Conservation (phyloP, 2,113 vertebrate genomes). For the Rafetus swinhoei region DNA sequence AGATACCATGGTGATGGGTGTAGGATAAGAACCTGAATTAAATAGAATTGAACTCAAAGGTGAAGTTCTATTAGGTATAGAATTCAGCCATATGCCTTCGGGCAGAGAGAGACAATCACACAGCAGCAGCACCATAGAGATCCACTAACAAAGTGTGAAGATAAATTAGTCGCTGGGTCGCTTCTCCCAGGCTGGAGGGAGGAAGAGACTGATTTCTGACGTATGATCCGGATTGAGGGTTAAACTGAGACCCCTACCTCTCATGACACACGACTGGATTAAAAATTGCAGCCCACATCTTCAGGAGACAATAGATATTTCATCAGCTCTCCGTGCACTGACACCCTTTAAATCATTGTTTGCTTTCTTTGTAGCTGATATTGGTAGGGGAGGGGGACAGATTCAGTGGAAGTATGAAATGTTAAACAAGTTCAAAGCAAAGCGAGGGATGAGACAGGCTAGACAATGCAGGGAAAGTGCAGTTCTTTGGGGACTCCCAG, state of each 20-base stretch:
- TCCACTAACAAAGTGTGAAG: background rate
- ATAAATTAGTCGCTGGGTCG: slow-evolving; percentile 46
- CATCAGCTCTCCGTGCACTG: background rate
- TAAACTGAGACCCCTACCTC: slow-evolving; percentile 57
- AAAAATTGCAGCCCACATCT: fast-evolving
- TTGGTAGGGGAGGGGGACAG: background rate
- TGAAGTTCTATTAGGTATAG: slow-evolving; percentile 13
- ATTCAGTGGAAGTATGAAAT: background rate
- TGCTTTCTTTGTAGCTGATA: background rate
- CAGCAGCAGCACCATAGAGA: background rate
- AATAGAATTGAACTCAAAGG: background rate
- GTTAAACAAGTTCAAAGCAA: slow-evolving; percentile 83
- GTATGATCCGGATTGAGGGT: slow-evolving; percentile 20
- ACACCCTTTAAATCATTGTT: background rate
- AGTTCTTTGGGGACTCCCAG: slow-evolving; percentile 72
- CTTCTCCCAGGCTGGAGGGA: slow-evolving; percentile 39
- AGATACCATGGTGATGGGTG: background rate
- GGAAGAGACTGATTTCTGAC: slow-evolving; percentile 38
- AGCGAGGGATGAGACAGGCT: slow-evolving; percentile 64
- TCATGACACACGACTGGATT: background rate
- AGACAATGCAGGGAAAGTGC: slow-evolving; percentile 77
- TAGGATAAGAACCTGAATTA: background rate
- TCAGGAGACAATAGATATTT: background rate
- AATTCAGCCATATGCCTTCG: slow-evolving; percentile 6
- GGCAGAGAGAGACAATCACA: slow-evolving; percentile 38